Evolutionary conservation across 2,113 vertebrate genomes (phyloP).

Genomic region (Cyprinodon variegatus): DNA sequence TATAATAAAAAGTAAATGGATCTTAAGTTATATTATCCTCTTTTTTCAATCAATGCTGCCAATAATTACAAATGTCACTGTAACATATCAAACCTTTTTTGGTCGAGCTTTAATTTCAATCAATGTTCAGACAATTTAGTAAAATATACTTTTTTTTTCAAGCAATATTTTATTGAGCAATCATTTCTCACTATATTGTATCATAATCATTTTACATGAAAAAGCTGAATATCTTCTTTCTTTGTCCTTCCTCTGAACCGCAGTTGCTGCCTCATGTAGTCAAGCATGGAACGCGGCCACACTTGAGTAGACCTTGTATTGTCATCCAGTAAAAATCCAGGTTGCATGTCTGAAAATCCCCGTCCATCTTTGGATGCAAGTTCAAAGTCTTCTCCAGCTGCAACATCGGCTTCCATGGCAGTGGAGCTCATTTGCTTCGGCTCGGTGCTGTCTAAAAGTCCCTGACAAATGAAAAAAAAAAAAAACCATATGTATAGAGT

Average conservation of each 20-base stretch:
- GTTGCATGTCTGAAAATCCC: conserved; percentile 27
- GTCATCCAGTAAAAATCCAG: conserved; percentile 34
- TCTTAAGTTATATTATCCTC: not conserved
- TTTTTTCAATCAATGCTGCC: too few relatives aligned
- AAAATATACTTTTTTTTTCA: not conserved
- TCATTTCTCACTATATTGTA: conserved; percentile 1
- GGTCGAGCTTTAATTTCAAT: not conserved
- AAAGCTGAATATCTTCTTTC: not conserved
- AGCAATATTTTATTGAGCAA: conserved; percentile 32
- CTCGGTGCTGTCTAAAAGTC: conserved; percentile 31
- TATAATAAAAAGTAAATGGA: not conserved
- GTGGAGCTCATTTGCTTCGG: conserved; percentile 9
- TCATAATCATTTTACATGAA: conserved; percentile 10
- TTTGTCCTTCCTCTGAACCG: conserved; percentile 74
- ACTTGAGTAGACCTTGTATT: conserved; percentile 18
- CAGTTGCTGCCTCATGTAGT: conserved; percentile 68
- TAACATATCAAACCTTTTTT: not conserved
- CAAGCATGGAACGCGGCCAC: conserved; percentile 56
- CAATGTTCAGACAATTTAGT: not conserved
- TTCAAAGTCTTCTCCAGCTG: conserved; percentile 6
- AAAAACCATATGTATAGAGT: not conserved
- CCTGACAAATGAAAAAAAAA: conserved; percentile 21
- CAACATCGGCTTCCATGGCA: conserved; percentile 9
- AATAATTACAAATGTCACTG: not conserved
- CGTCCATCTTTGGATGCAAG: conserved; percentile 23